Conservation (phyloP, 2,888 invertebrate genomes). For the Drosophila mayaguana region DNA sequence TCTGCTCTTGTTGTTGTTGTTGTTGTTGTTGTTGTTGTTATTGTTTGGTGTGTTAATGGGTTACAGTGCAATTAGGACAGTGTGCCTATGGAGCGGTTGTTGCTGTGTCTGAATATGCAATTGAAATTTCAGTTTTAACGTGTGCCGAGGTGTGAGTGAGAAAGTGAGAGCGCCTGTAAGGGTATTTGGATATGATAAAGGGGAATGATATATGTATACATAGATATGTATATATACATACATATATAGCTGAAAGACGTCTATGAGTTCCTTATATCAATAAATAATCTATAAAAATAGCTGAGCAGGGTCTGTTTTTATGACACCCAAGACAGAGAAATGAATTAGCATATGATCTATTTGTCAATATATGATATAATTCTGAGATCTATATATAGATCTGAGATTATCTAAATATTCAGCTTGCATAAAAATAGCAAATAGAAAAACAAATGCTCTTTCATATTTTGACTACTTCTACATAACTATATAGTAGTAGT, state of each 20-base stretch:
- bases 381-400: neutral
- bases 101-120: conserved; percentile 43
- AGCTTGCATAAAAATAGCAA: neutral
- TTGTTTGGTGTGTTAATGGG: conserved; percentile 70
- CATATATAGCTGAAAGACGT: neutral
- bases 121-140: conserved; percentile 35
- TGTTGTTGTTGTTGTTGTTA: conserved; percentile 1
- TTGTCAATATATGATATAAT: neutral
- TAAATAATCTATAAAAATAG: neutral
- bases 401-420: neutral
- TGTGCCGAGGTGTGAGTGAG: neutral
- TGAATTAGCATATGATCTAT: neutral
- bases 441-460: neutral
- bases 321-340: neutral
- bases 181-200: neutral
- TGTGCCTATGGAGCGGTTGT: conserved; percentile 34
- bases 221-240: too few species aligned
- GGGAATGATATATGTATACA: neutral
- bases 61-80: conserved; percentile 79
- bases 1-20: conserved; percentile 15
- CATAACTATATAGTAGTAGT: too few species aligned
- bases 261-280: neutral
- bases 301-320: neutral
- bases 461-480: neutral
- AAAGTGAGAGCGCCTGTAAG: conserved; percentile 24